phyloP scores from a whole-genome alignment of 2,797 vertebrate species.

The Triplophysa bombifrons region DNA sequence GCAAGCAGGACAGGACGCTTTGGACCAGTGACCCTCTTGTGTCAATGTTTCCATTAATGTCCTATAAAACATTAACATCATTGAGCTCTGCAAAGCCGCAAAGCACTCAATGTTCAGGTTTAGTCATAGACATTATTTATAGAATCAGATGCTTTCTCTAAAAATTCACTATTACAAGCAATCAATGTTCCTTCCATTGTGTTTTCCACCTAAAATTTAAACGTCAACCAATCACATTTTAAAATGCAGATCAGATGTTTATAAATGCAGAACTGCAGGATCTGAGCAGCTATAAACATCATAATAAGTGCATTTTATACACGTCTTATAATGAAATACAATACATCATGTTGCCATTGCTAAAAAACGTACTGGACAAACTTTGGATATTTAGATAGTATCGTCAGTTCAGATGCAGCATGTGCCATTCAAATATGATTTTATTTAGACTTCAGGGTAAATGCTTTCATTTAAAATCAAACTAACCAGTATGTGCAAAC shows the following conservation, averaged over 20 bases:
- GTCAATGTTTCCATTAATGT: conserved; percentile 13
- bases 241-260: not conserved
- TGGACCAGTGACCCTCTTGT: not conserved
- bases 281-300: too few species aligned
- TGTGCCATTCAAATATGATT: too few species aligned
- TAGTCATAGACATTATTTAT: not conserved
- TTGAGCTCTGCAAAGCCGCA: not conserved
- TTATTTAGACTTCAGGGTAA: too few species aligned
- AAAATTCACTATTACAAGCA: not conserved
- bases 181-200: not conserved
- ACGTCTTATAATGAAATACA: too few species aligned
- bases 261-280: too few species aligned
- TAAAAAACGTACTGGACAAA: too few species aligned
- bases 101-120: not conserved
- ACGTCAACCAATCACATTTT: not conserved
- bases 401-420: too few species aligned
- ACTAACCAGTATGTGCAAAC: not conserved
- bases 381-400: too few species aligned
- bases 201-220: not conserved
- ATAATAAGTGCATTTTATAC: too few species aligned
- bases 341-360: too few species aligned
- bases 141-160: not conserved
- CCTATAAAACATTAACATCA: conserved; percentile 6
- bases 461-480: too few species aligned
- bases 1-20: not conserved